These are phyloP conservation scores for Elegia similella DNA, from an alignment of 2,888 invertebrate species.

Conservation along the genomic window DNA sequence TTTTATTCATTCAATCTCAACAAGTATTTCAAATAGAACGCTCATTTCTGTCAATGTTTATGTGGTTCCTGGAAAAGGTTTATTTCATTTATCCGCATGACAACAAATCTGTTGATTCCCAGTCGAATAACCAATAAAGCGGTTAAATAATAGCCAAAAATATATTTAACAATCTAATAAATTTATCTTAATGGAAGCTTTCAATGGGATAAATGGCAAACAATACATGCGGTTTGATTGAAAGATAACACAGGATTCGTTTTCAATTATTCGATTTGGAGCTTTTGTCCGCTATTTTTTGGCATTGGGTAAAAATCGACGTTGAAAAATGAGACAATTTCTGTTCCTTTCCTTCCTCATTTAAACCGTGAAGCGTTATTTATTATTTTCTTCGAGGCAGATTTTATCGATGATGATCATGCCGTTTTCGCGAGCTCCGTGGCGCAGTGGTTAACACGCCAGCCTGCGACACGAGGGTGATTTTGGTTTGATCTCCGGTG, in stretches of 20 bases:
- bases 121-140: not conserved
- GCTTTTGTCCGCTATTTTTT: conserved; percentile 13
- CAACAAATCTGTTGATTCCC: not conserved
- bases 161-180: conserved; percentile 13
- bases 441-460: too few relatives aligned
- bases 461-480: too few relatives aligned
- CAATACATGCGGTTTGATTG: conserved; percentile 19
- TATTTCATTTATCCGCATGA: too few relatives aligned
- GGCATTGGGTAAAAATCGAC: not conserved
- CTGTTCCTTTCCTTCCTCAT: not conserved
- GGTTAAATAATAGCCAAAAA: conserved; percentile 1
- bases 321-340: conserved; percentile 7
- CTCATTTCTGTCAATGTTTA: too few relatives aligned
- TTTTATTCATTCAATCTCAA: too few relatives aligned
- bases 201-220: conserved; percentile 13
- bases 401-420: not conserved
- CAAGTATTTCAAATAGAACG: too few relatives aligned
- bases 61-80: too few relatives aligned
- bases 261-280: conserved; percentile 17
- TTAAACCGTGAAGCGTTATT: not conserved
- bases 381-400: not conserved
- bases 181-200: conserved; percentile 17
- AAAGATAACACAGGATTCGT: conserved; percentile 17
- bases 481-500: too few relatives aligned
- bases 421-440: too few relatives aligned